Conservation (phyloP, 2,888 invertebrate species). For the Ferrisia virgata region DNA sequence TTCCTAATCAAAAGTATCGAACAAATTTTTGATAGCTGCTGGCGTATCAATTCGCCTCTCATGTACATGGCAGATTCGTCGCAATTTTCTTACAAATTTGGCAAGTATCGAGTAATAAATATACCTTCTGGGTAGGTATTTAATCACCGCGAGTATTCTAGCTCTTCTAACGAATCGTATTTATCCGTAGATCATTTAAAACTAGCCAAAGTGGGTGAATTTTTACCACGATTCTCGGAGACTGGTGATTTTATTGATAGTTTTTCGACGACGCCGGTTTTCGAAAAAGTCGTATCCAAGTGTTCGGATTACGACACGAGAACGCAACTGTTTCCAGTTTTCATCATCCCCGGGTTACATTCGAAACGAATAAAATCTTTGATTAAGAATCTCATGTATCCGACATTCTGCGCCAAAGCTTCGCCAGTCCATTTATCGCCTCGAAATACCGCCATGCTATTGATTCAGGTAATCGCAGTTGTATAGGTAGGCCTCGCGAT, state of each 20-base stretch:
- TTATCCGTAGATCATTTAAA: conserved; percentile 1
- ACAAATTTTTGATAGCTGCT: not conserved
- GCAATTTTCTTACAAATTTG: not conserved
- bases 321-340: conserved; percentile 47
- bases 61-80: not conserved
- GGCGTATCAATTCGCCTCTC: not conserved
- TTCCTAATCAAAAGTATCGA: conserved; percentile 28
- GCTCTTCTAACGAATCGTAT: not conserved
- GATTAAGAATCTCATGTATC: conserved; percentile 52
- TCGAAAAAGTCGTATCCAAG: conserved; percentile 44
- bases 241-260: conserved; percentile 32
- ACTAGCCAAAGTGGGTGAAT: conserved; percentile 1
- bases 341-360: conserved; percentile 48
- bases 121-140: not conserved
- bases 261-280: conserved; percentile 37
- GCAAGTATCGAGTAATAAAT: not conserved
- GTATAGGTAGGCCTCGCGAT: no score
- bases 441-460: conserved; percentile 40
- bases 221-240: conserved; percentile 23
- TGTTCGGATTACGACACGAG: conserved; percentile 37
- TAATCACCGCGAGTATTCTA: not conserved
- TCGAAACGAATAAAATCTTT: conserved; percentile 37
- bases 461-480: conserved; percentile 47
- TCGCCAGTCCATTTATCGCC: conserved; percentile 49
- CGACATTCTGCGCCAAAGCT: conserved; percentile 53